These are phyloP conservation scores for Galerucella calmariensis DNA, from an alignment of 2,888 invertebrate species.

Conservation along the genomic window DNA sequence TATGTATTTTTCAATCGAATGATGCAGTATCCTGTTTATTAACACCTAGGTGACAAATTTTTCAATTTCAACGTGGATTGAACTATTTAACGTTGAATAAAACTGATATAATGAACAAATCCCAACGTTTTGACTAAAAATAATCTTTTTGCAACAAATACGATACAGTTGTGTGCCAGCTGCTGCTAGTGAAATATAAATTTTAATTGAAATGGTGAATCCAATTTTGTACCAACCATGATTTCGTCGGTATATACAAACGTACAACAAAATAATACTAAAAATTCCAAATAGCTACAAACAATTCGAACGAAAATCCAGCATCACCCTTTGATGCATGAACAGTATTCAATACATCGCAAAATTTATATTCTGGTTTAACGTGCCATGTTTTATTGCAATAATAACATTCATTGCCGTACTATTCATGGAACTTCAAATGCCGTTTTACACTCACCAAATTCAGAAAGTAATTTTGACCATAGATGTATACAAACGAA, in stretches of 20 bases:
- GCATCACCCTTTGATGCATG: not conserved
- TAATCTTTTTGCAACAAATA: too few relatives aligned
- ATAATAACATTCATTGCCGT: not conserved
- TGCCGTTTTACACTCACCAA: not conserved
- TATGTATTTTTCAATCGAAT: too few relatives aligned
- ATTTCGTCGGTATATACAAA: not conserved
- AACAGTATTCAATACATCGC: not conserved
- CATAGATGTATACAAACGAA: not conserved
- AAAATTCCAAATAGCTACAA: not conserved
- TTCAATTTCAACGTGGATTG: too few relatives aligned
- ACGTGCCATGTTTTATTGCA: not conserved
- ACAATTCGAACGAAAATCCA: not conserved
- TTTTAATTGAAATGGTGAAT: not conserved
- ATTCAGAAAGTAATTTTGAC: not conserved
- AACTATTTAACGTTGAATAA: too few relatives aligned
- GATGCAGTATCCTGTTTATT: too few relatives aligned
- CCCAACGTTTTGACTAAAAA: too few relatives aligned
- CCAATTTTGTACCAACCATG: not conserved
- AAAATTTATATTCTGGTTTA: not conserved
- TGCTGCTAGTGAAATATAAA: not conserved
- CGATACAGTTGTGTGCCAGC: not conserved
- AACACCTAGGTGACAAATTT: too few relatives aligned
- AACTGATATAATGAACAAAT: too few relatives aligned
- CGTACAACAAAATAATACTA: not conserved
- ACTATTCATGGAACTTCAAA: not conserved